A percentile compares a stretch with the other conserved stretches of the same genome.
phyloP scores from a whole-genome alignment of 2,113 vertebrate genomes.

The Fukomys damarensis region DNA sequence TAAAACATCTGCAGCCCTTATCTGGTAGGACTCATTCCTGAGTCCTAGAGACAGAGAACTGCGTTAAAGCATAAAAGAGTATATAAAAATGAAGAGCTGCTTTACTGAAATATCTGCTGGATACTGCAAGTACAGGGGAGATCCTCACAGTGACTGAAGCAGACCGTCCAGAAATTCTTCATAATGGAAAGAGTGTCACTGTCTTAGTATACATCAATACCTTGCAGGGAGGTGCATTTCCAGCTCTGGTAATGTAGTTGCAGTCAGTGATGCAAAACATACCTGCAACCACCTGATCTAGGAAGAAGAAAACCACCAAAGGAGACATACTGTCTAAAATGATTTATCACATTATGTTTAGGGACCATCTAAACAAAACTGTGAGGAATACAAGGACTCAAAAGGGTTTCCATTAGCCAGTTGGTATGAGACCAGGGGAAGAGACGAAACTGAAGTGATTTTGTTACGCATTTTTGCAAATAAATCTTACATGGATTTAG shows the following conservation, averaged over 20 bases:
- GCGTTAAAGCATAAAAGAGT: neutral
- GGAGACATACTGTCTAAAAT: neutral
- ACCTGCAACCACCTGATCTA: neutral
- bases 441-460: neutral
- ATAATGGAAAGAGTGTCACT: neutral
- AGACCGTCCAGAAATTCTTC: neutral
- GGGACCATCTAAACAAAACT: neutral
- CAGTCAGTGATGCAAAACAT: neutral
- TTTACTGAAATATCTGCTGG: neutral
- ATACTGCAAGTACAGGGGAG: neutral
- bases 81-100: neutral
- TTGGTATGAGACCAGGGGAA: too few species aligned
- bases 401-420: neutral
- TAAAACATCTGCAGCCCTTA: neutral
- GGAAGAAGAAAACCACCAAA: neutral
- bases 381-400: neutral
- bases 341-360: neutral
- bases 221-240: neutral
- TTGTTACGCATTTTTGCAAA: neutral
- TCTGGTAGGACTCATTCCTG: constrained; percentile 5
- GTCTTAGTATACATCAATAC: neutral
- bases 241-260: neutral
- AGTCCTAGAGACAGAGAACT: constrained; percentile 14
- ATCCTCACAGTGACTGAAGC: neutral
- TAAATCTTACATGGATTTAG: neutral